Conservation (phyloP, 2,113 vertebrate genomes). For the Urocitellus parryii region DNA sequence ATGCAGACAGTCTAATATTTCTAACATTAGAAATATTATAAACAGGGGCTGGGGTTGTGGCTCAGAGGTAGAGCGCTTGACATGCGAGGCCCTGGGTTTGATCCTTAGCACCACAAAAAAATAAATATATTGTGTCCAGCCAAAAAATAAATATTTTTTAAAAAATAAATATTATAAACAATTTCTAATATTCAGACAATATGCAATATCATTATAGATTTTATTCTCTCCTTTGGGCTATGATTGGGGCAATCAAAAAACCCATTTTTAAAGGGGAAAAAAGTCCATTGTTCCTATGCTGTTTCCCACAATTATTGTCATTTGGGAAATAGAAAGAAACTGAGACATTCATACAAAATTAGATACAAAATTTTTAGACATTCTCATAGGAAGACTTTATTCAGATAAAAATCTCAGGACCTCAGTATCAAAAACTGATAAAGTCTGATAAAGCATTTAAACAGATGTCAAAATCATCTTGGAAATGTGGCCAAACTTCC, state of each 20-base stretch:
- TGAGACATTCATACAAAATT: background rate
- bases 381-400: background rate
- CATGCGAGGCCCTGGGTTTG: no score
- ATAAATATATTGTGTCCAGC: no score
- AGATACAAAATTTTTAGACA: background rate
- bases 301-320: background rate
- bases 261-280: background rate
- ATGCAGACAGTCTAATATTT: no score
- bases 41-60: no score
- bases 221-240: background rate
- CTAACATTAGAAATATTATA: no score
- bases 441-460: background rate
- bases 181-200: background rate
- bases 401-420: background rate
- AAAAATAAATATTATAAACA: no score
- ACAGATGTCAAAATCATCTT: background rate
- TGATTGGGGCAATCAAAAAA: background rate
- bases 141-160: no score
- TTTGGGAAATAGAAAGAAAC: background rate
- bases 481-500: background rate
- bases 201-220: background rate
- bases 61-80: no score
- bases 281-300: fast-evolving
- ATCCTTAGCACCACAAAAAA: no score
- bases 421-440: background rate